phyloP scores from a whole-genome alignment of 2,797 vertebrate genomes.

The Semaprochilodus insignis region DNA sequence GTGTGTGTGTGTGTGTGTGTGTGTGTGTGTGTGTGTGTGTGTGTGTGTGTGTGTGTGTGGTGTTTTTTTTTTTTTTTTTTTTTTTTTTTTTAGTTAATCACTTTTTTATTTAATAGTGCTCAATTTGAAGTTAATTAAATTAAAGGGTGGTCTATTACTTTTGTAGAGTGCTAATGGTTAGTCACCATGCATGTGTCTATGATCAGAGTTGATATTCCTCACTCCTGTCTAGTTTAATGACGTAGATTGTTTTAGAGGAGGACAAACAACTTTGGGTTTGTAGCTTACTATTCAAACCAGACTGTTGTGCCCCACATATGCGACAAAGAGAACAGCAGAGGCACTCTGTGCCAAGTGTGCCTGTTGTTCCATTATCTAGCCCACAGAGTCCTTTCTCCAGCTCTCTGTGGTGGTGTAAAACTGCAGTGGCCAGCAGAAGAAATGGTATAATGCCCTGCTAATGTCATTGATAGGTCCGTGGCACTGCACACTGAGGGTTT shows the following conservation, averaged over 20 bases:
- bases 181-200: no score
- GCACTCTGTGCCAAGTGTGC: conserved; percentile 36
- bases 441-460: conserved; percentile 14
- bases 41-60: no score
- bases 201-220: no score
- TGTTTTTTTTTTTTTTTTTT: no score
- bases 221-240: no score
- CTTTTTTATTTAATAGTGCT: no score
- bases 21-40: no score
- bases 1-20: no score
- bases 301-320: conserved; percentile 7
- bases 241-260: background rate
- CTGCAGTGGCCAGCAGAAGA: conserved; percentile 34
- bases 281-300: background rate
- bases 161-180: no score
- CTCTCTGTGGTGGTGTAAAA: conserved; percentile 45
- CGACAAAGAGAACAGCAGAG: conserved; percentile 24
- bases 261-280: conserved; percentile 14
- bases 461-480: background rate
- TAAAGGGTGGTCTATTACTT: no score
- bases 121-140: no score
- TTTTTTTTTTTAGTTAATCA: no score
- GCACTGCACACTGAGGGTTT: background rate
- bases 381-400: conserved; percentile 29
- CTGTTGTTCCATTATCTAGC: conserved; percentile 52